Conservation (phyloP, 2,113 vertebrate genomes). For the Tinamus guttatus region DNA sequence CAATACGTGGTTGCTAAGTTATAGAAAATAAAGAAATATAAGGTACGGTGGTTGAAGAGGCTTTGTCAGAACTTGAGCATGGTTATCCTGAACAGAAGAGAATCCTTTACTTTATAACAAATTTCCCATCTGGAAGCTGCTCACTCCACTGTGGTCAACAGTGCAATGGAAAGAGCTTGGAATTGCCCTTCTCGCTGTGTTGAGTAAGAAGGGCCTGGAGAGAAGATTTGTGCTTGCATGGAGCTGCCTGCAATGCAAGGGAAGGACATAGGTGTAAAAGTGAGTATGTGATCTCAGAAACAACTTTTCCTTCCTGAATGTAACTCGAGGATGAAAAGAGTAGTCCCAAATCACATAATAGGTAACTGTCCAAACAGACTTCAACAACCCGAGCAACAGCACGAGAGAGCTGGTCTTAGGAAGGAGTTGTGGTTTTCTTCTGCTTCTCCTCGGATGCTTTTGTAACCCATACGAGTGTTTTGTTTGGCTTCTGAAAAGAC, state of each 20-base stretch:
- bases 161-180: background rate
- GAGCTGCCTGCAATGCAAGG: background rate
- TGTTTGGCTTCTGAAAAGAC: background rate
- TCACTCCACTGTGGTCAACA: background rate
- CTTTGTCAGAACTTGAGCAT: background rate
- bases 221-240: background rate
- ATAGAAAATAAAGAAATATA: accelerated
- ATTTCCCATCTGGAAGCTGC: background rate
- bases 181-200: accelerated
- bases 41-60: background rate
- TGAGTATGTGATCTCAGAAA: background rate
- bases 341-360: background rate
- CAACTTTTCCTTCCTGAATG: background rate
- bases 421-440: background rate
- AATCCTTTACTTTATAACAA: background rate
- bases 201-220: background rate
- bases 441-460: background rate
- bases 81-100: background rate
- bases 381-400: background rate
- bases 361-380: background rate
- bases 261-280: background rate
- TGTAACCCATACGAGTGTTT: background rate
- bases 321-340: background rate
- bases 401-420: background rate
- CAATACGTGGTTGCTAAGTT: background rate